Evolutionary conservation across 37 sponge, comb jelly and placozoan species (phyloP).

Genomic region (Axinella damicornis): DNA sequence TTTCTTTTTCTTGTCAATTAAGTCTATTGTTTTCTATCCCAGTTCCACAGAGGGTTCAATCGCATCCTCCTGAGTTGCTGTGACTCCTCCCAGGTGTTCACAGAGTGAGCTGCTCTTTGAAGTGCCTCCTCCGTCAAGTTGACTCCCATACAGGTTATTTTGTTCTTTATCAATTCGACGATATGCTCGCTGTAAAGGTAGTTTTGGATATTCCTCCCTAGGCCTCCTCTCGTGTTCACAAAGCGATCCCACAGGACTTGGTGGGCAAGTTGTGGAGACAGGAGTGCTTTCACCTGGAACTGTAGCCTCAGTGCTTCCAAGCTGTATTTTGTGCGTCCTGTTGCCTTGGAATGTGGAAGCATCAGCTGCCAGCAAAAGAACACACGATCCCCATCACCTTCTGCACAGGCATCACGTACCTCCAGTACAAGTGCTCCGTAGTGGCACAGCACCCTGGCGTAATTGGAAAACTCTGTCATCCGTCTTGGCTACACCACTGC

Average conservation of each 20-base stretch:
- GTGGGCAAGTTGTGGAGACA: slow-evolving; percentile 26
- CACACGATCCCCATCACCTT: slow-evolving; percentile 33
- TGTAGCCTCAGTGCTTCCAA: slow-evolving; percentile 23
- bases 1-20: neutral
- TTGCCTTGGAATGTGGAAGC: slow-evolving; percentile 19
- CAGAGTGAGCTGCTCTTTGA: slow-evolving; percentile 18
- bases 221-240: slow-evolving; percentile 28
- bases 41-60: neutral
- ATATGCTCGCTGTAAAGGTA: slow-evolving; percentile 37
- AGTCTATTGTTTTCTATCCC: neutral
- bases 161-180: slow-evolving; percentile 27
- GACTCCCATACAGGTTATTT: slow-evolving; percentile 33
- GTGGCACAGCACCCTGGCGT: slow-evolving; percentile 20
- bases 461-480: slow-evolving; percentile 23
- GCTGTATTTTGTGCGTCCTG: slow-evolving; percentile 13
- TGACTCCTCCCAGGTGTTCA: neutral
- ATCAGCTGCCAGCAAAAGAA: slow-evolving; percentile 20
- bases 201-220: slow-evolving; percentile 20
- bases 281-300: neutral
- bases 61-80: neutral
- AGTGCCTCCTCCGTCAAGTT: slow-evolving; percentile 30
- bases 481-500: neutral
- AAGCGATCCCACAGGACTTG: slow-evolving; percentile 34
- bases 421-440: slow-evolving; percentile 12
- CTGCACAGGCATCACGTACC: slow-evolving; percentile 28